These are phyloP conservation scores for Acanthococcus lagerstroemiae DNA, from an alignment of 2,888 invertebrate species.

Conservation along the genomic window DNA sequence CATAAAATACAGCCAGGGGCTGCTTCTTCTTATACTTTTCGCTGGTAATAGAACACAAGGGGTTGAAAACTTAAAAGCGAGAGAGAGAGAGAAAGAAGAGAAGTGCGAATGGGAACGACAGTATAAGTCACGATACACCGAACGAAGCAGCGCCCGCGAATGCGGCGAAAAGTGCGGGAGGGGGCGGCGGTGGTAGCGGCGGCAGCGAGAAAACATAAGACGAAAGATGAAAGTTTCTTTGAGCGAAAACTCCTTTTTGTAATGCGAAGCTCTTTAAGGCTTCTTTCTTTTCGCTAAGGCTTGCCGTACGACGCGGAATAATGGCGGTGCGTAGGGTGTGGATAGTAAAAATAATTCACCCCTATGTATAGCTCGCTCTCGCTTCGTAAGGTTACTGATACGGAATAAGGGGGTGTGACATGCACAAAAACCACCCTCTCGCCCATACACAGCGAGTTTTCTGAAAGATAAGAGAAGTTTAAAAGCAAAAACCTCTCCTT, in stretches of 20 bases:
- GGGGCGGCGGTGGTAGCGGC: neutral
- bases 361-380: neutral
- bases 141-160: too few relatives aligned
- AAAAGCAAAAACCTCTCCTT: conserved; percentile 13
- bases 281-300: conserved; percentile 12
- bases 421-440: conserved; percentile 16
- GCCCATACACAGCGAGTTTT: neutral
- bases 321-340: neutral
- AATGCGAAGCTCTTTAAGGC: conserved; percentile 29
- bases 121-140: too few relatives aligned
- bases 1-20: conserved; percentile 26
- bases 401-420: conserved; percentile 12
- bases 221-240: conserved; percentile 20
- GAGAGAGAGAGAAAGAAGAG: neutral
- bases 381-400: conserved; percentile 3
- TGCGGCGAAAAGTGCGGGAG: neutral
- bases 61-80: conserved; percentile 23
- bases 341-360: neutral
- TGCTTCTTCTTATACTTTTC: conserved; percentile 29
- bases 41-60: conserved; percentile 17
- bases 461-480: conserved; percentile 14
- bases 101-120: conserved; percentile 16
- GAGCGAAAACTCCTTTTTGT: conserved; percentile 23
- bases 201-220: conserved; percentile 6
- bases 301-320: neutral